Evolutionary conservation across 2,113 vertebrate genomes (phyloP), one percentile per base, ranked within the genome.

Genomic region (Dermatemys mawii): DNA sequence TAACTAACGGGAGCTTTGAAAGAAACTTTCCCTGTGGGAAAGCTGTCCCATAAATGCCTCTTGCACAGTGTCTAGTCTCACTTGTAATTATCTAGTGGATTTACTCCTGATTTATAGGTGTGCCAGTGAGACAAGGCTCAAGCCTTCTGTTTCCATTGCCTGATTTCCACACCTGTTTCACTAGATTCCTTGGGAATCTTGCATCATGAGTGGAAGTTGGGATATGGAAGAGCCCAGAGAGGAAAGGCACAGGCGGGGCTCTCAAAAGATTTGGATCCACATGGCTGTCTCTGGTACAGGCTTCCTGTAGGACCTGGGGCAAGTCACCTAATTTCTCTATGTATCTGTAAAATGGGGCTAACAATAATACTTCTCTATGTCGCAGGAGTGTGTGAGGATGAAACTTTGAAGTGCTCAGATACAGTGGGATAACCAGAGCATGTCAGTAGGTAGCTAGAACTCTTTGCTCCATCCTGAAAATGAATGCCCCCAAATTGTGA

Each of bases 61-160:
- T 12, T 32, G 51, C 0, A 1, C 4, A 2, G 0, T 51, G 3
- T 60, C 81, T 84, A 49, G 8, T 55, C 91, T 93, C 49, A 4
- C 49, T 83, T 78, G 80, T 4, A 57, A 79, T 89, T 81, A 27
- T 85, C 13, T 87, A 46, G 32, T 21, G 46, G 78, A 92, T 88
- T 26, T 5, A 82, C 78, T 16, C 4, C 63, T 83, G 32, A 21
- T n/a, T 70, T n/a, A 70, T 22, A 70, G 35, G 12, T 27, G 41
- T 27, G 41, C 24, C 11, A 6, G 24, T 76, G 73, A 27, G 26
- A 76, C 11, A 27, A 76, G 41, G 12, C 5, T 6, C 41, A 16
- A 44, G 24, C 73, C 73, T 8, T 27, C 73, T 26, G 24, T 46
- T 46, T 76, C 67, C 26, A 41, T 27, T 46, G 24, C 22, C 22